phyloP scores from a whole-genome alignment of 1,140 invertebrate genomes.

The Apolygus lucorum region DNA sequence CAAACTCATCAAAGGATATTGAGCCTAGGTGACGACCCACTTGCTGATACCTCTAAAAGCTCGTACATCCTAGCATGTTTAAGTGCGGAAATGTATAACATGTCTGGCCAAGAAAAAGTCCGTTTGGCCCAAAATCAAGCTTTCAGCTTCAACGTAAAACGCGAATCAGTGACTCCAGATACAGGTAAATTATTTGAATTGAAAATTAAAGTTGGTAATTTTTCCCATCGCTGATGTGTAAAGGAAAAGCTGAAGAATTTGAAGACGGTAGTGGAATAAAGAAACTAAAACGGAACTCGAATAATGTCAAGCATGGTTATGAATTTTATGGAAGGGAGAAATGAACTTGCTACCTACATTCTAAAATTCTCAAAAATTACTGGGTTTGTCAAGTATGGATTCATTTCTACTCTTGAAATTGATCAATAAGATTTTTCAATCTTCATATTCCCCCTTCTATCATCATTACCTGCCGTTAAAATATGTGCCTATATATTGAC shows the following conservation, averaged over 20 bases:
- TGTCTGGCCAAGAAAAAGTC: conserved; percentile 36
- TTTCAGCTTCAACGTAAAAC: conserved; percentile 55
- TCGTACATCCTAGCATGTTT: conserved; percentile 35
- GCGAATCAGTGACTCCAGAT: conserved; percentile 31
- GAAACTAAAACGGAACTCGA: no score
- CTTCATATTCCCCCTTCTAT: not conserved
- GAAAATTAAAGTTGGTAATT: no score
- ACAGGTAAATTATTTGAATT: conserved; percentile 22
- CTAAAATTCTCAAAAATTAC: no score
- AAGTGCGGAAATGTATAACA: conserved; percentile 42
- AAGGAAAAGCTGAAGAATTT: no score
- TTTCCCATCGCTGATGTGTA: no score
- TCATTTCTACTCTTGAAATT: no score
- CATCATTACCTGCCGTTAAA: no score
- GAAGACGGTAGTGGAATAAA: not conserved
- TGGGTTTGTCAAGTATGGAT: no score
- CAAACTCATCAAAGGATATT: conserved; percentile 75
- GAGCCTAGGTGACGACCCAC: conserved; percentile 69
- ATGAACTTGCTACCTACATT: no score
- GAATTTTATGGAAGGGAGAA: no score
- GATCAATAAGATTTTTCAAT: no score
- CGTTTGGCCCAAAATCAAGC: conserved; percentile 45
- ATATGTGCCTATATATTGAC: not conserved
- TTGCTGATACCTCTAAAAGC: conserved; percentile 41
- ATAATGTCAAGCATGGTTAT: no score